phyloP scores from a whole-genome alignment of 2,113 vertebrate genomes.

The Hemiscyllium ocellatum region DNA sequence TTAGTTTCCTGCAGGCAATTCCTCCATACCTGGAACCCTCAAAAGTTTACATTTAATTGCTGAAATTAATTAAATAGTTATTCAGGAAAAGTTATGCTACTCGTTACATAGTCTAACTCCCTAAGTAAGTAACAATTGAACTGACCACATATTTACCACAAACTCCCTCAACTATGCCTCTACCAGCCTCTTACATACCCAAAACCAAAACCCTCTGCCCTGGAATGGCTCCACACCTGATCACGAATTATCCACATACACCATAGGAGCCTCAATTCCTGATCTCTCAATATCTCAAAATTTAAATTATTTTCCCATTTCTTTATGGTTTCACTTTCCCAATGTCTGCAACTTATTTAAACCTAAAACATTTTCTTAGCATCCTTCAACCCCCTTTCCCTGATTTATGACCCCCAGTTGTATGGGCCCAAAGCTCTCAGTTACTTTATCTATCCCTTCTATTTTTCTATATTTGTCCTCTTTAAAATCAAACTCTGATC shows the following conservation, averaged over 20 bases:
- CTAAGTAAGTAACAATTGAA: too few species aligned
- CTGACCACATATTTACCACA: background rate
- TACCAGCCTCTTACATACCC: too few species aligned
- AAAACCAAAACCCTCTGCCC: too few species aligned
- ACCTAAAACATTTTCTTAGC: background rate
- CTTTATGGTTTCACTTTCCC: background rate
- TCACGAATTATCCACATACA: background rate
- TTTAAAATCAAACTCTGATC: background rate
- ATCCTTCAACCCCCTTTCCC: background rate
- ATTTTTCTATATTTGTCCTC: background rate
- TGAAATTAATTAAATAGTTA: too few species aligned
- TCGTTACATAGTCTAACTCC: too few species aligned
- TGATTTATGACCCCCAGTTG: too few species aligned
- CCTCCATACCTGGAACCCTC: too few species aligned
- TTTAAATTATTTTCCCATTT: background rate
- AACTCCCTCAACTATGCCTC: background rate
- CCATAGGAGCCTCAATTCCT: background rate
- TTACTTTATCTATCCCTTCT: background rate
- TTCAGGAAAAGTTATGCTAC: too few species aligned
- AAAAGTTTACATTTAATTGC: too few species aligned
- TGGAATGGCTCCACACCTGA: too few species aligned
- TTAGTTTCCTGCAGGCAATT: too few species aligned
- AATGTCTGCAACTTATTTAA: background rate
- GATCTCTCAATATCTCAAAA: background rate
- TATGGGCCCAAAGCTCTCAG: background rate